phyloP scores from a whole-genome alignment of 2,113 vertebrate species.

The Aldabrachelys gigantea region DNA sequence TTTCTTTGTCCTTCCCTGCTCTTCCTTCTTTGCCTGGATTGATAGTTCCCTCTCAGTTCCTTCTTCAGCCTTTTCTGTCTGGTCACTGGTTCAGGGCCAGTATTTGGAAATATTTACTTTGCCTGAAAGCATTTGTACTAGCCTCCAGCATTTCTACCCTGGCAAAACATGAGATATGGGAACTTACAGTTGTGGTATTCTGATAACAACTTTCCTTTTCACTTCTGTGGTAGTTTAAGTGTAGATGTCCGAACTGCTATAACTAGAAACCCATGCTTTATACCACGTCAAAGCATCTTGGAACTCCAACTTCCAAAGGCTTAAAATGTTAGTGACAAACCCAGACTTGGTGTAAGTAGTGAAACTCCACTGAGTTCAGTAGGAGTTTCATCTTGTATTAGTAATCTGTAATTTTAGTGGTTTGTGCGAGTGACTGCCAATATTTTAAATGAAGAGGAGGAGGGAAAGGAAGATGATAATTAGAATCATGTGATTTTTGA shows the following conservation, averaged over 20 bases:
- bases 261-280: neutral
- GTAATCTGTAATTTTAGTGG: neutral
- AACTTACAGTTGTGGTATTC: neutral
- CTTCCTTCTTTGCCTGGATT: neutral
- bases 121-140: neutral
- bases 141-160: neutral
- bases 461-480: neutral
- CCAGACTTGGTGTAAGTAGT: neutral
- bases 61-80: neutral
- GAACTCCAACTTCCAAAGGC: neutral
- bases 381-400: neutral
- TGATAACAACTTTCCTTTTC: neutral
- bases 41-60: neutral
- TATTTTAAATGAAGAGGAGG: neutral
- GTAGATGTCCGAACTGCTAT: neutral
- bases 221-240: neutral
- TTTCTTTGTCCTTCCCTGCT: neutral
- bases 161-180: neutral
- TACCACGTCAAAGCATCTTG: neutral
- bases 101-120: neutral
- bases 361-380: neutral
- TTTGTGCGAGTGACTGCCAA: neutral
- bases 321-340: neutral
- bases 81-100: neutral
- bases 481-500: neutral